Evolutionary conservation across 2,888 invertebrate genomes (phyloP), one percentile per base, ranked within the genome.

Genomic region (Branchellion lobata): DNA sequence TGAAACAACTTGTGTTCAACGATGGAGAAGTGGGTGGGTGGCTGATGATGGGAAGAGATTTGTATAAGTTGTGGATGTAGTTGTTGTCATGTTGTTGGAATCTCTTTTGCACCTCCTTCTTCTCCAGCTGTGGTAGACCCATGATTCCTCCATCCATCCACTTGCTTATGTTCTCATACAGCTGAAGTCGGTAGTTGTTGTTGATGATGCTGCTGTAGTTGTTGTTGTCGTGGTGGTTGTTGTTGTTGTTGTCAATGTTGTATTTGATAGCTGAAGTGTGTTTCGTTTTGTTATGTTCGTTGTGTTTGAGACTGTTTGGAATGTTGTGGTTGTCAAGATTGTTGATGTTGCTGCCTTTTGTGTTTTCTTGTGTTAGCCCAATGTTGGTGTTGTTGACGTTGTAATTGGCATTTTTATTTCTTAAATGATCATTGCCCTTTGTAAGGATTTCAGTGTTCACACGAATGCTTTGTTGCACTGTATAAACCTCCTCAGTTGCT

Each of bases 151-250:
- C 61, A 57, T 57, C 61, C 61, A 57, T 57, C 61, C 61, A 57
- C 5, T 24, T 57, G 3, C 24, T 57, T 3, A 57, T n/a, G 61
- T 57, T 57, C 24, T 57, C 61, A 57, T 14, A 57, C 21, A 57
- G 61, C 21, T 57, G 61, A 5, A 57, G 3, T n/a, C 21, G 5
- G 40, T 40, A 8, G 65, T 65, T 65, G 27, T 65, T 65, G 65
- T 65, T 65, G 65, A 11, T 65, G 27, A 11, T 65, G 5, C 5
- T 5, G 21, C 21, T 11, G 65, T 65, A 5, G 65, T 27, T 65
- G 65, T 65, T 29, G 57, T 51, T 51, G 75, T 53, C 29, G 75
- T 53, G 47, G 57, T 24, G 24, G 47, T n/a, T 74, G 74, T 29
- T 47, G 47, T 47, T 74, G 24, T 34, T 24, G 47, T 74, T 40